Evolutionary conservation across 2,797 vertebrate genomes (phyloP).

Genomic region (Alca torda): DNA sequence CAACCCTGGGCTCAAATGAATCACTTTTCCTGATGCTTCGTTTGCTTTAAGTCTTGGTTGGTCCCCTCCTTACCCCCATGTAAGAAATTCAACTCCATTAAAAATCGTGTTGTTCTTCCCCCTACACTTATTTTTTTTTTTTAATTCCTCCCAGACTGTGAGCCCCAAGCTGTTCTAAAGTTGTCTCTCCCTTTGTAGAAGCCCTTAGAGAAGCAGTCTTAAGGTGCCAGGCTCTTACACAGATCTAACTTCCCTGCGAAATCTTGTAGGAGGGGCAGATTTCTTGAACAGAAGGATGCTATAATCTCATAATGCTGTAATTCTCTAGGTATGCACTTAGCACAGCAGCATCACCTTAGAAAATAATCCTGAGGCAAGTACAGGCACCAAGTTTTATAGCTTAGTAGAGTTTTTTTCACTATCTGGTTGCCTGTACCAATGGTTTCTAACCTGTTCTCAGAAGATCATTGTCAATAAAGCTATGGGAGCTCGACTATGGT

Average conservation of each 20-base stretch:
- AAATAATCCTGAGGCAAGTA: not conserved
- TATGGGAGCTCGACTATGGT: not conserved
- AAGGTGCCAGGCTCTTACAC: not conserved
- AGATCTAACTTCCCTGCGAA: not conserved
- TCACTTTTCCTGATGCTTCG: not conserved
- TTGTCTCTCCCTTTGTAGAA: not conserved
- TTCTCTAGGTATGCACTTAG: not conserved
- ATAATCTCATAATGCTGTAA: not conserved
- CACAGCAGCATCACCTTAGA: not conserved
- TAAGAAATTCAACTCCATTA: not conserved
- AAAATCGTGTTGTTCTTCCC: not conserved
- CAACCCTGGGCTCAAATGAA: not conserved
- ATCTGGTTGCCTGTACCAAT: not conserved
- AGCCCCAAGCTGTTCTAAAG: not conserved
- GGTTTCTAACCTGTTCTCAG: not conserved
- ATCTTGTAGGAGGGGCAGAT: not conserved
- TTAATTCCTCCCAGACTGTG: not conserved
- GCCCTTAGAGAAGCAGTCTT: not conserved
- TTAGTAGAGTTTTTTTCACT: not conserved
- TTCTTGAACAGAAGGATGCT: not conserved
- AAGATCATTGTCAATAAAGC: not conserved
- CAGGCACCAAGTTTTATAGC: not conserved
- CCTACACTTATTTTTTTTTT: rapidly evolving
- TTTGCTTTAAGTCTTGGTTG: not conserved
- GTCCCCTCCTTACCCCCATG: not conserved